Base-by-base conservation (phyloP, 2,888 invertebrate species). In the Aphidius colemani region DNA sequence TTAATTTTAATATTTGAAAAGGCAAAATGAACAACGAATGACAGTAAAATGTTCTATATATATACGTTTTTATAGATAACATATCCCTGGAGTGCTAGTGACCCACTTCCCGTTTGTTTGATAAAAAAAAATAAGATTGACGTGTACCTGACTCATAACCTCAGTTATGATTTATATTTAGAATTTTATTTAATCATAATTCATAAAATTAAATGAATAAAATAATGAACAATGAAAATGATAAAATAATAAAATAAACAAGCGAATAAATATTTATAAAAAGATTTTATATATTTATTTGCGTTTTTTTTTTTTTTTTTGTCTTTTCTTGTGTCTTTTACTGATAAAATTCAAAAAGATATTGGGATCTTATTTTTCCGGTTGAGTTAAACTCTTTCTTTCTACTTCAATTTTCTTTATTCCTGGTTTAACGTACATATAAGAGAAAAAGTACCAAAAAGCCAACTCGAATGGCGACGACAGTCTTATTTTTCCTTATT, bases 401-500 rank as follows among this genome's bases (percentile, higher is more conserved):
- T 44, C 61, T 61, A 30, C 51, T 45, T 51, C 50, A 48, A 62
- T 65, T 68, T 66, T 71, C 65, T 66, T 56, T 65, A 68, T 71
- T 70, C 66, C 64, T 69, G 66, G 64, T 63, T 63, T 63, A 64
- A 60, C 51, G n/a, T 65, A 51, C 48, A 53, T 48, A 13, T n/a
- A 57, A 46, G 53, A 53, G 41, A 11, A 13, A 50, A 46, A 57
- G n/a, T 18, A 41, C 7, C 30, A 39, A 40, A 43, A 49, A 56
- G 13, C 50, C 41, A 13, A 44, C 57, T 51, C 39, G 57, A 45
- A 56, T 51, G 57, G 62, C 62, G 62, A 63, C 62, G 40, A 45
- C 57, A 63, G 57, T 58, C 57, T 51, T n/a, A 53, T 58, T 72
- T 72, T 74, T 69, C 71, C 68, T 74, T 74, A 74, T 74, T 69